Percentiles rank a stretch among this genome's conserved stretches.
Conservation (phyloP, 1,140 invertebrate genomes). For the Meloidogyne chitwoodi region DNA sequence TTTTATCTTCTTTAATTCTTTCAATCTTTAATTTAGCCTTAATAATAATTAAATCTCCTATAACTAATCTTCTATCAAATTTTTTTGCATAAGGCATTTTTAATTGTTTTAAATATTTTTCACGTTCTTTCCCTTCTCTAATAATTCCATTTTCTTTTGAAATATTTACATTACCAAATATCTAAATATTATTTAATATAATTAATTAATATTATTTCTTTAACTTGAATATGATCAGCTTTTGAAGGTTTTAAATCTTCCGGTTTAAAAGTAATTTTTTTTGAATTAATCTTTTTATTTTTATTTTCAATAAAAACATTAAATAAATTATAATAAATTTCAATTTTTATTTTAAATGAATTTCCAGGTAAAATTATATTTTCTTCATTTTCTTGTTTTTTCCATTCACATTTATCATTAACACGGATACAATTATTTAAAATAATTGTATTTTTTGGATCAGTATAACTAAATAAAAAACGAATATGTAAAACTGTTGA, state of each 20-base stretch:
- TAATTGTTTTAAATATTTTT: background rate
- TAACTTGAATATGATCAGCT: background rate
- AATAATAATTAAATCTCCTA: background rate
- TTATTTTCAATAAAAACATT: background rate
- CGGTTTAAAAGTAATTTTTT: background rate
- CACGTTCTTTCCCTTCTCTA: background rate
- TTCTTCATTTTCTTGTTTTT: too few species aligned
- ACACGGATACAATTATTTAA: background rate
- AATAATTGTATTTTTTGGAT: background rate
- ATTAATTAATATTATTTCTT: background rate
- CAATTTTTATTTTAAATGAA: background rate
- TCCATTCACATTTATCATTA: background rate
- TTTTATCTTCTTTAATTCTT: background rate
- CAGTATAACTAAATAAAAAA: background rate
- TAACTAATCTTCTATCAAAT: background rate
- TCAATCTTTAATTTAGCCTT: background rate
- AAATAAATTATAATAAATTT: background rate
- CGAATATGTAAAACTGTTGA: background rate
- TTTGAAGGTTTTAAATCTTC: background rate
- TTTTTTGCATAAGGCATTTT: background rate
- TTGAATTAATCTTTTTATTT: background rate
- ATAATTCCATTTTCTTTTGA: background rate
- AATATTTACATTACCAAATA: background rate
- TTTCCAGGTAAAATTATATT: background rate
- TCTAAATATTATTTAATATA: background rate